A percentile compares a stretch with the other conserved stretches of the same genome.
phyloP scores from a whole-genome alignment of 2,113 vertebrate species.

The Ranitomeya imitator region DNA sequence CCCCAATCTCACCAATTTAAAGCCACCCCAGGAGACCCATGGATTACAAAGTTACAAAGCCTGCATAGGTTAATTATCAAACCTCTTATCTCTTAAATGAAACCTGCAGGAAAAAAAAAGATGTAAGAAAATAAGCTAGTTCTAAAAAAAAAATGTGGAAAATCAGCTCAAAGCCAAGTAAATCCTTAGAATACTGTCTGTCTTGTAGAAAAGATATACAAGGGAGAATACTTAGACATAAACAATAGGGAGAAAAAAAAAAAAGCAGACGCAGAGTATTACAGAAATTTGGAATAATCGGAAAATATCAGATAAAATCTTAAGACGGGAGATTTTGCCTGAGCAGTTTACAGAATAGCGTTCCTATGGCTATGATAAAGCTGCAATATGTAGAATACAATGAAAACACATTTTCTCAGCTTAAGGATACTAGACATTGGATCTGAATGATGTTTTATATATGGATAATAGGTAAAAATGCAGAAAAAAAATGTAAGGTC shows the following conservation, averaged over 20 bases:
- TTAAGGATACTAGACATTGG: not conserved
- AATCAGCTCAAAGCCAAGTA: not conserved
- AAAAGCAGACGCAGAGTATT: not conserved
- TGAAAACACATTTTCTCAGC: not conserved
- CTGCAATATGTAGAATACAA: not conserved
- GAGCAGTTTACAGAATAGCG: not conserved
- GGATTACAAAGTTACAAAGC: constrained; percentile 45
- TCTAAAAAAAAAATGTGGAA: not conserved
- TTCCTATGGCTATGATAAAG: not conserved
- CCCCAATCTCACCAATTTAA: constrained; percentile 35
- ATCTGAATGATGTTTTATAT: not conserved
- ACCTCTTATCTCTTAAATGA: constrained; percentile 34
- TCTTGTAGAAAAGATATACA: not conserved
- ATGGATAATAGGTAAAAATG: not conserved
- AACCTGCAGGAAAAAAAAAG: constrained; percentile 25
- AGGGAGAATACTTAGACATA: not conserved
- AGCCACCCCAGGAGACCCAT: constrained; percentile 32
- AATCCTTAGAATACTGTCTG: not conserved
- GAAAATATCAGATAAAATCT: not conserved
- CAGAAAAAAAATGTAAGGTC: not conserved
- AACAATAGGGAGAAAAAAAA: not conserved
- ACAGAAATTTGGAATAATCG: not conserved
- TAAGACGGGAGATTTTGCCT: not conserved
- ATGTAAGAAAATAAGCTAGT: constrained; percentile 9
- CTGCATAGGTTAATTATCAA: constrained; percentile 40